Conservation (phyloP, 2,113 vertebrate species). For the Sapayoa aenigma region DNA sequence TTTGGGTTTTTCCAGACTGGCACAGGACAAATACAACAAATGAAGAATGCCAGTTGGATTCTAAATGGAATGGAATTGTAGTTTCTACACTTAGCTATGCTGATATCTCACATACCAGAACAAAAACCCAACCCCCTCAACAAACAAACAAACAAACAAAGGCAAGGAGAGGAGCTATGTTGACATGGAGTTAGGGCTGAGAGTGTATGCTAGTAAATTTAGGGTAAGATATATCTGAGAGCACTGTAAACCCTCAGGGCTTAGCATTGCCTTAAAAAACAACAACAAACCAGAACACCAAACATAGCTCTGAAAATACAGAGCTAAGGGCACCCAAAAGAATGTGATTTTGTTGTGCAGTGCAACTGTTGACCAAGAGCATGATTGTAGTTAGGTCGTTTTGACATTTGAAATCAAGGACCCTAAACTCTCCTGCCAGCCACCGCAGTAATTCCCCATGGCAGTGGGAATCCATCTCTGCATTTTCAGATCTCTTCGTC, state of each 20-base stretch:
- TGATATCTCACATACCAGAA: neutral
- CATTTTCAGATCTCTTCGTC: neutral
- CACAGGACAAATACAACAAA: conserved; percentile 8
- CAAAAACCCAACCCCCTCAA: neutral
- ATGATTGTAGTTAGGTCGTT: neutral
- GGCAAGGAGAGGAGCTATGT: neutral
- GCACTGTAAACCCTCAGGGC: neutral
- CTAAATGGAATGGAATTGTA: conserved; percentile 5
- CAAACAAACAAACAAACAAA: neutral
- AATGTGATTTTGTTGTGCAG: neutral
- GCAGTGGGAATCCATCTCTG: neutral
- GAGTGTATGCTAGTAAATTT: neutral
- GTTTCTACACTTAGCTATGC: neutral
- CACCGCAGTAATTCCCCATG: neutral
- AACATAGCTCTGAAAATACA: neutral
- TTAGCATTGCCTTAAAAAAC: neutral
- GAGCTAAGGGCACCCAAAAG: neutral
- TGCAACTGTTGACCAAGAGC: neutral
- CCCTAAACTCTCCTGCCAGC: neutral
- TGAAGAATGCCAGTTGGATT: neutral
- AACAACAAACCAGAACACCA: too few species aligned
- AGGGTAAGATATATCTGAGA: neutral
- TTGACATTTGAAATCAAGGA: neutral
- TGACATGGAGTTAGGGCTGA: neutral
- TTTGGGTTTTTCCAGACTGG: conserved; percentile 31